Evolutionary conservation across 1,140 invertebrate genomes (phyloP), one percentile per base, ranked within the genome.

Genomic region (Pseudobourletiella spinata): DNA sequence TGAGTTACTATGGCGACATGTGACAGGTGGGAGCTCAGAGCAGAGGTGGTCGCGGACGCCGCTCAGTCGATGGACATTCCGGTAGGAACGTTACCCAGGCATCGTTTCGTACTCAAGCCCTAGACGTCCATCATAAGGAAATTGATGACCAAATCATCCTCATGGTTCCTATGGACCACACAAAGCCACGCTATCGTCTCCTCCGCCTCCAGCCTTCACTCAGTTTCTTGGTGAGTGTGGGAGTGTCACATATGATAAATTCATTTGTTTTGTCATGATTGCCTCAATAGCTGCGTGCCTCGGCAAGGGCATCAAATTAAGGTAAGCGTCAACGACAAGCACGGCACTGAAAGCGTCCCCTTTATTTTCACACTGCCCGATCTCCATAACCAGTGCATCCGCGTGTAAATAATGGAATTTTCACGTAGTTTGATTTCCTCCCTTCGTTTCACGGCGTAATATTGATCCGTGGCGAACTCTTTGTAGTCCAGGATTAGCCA

Each of bases 141-240:
- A 25, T 68, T 22, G 73, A 73, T 39, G 76, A 79, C 55, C 72
- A 78, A 65, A 71, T 80, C 39, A 73, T 79, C 61, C 71, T 85
- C 24, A 79, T 78, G 66, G 76, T 84, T 29, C 79, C 75, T 60
- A 68, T 83, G 20, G 71, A 76, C 14, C 82, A 85, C 68, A 84
- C 84, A 0, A 81, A 80, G 70, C 82, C 85, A 63, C 76, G 78
- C 67, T 82, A 76, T 71, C 74, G 80, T 61, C 81, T 86, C 30
- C 74, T 87, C 8, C 83, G 81, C 73, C 70, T 86, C 11, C 81
- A 83, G 66, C 83, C 84, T 16, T 80, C 83, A 20, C 73, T 84
- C 15, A 83, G 67, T 29, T 71, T 70, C 48, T 69, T 76, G 26
- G 70, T 64, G 50, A 51, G 14, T 42, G 14, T 42, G 18, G 35